Evolutionary conservation across 2,797 vertebrate genomes (phyloP), one percentile per base, ranked within the genome.

Genomic region (Hippocampus kuda): DNA sequence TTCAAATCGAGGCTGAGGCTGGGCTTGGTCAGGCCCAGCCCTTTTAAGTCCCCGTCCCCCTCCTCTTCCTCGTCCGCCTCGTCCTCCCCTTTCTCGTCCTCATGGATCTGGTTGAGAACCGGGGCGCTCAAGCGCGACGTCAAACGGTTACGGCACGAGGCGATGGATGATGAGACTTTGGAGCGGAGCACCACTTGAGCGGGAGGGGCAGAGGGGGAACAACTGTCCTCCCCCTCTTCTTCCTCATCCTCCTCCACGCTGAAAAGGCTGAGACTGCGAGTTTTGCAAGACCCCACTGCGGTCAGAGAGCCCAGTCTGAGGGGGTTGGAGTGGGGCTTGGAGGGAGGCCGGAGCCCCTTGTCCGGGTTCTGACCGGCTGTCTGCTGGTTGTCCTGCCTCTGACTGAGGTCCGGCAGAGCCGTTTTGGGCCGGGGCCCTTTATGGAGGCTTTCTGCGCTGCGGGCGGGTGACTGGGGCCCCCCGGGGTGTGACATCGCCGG

Each of bases 91-190:
- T 91, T 94, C 73, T 98, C 95, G 84, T 98, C 97, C 82, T 99
- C 97, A 0, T 97, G 97, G 84, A 99, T 99, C 83, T 99, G 97
- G 83, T 99, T 98, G 65, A 99, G 94, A 48, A 99, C 92, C 0
- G 97, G 97, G 0, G 97, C 96, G 0, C 97, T 99, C 91, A 95
- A 97, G 2, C 96, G 87, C 0, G 95, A 97, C 0, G 96, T 94
- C 57, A 99, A 90, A 0, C 95, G 92, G 74, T 94, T 97, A 68
- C 92, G 92, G 65, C 95, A 89, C 81, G 83, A 6, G 83, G 90
- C 80, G 81, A 34, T 5, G 0, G 81, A 68, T 2, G 82, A 84
- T 1, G 82, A 83, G 0, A 93, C 91, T 70, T 97, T 94, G 75
- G 93, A 92, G 12, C 96, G 87, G 42, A 98, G 92, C 67, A 97